Base-by-base conservation (phyloP, 2,797 vertebrate genomes). In the Paguma larvata region DNA sequence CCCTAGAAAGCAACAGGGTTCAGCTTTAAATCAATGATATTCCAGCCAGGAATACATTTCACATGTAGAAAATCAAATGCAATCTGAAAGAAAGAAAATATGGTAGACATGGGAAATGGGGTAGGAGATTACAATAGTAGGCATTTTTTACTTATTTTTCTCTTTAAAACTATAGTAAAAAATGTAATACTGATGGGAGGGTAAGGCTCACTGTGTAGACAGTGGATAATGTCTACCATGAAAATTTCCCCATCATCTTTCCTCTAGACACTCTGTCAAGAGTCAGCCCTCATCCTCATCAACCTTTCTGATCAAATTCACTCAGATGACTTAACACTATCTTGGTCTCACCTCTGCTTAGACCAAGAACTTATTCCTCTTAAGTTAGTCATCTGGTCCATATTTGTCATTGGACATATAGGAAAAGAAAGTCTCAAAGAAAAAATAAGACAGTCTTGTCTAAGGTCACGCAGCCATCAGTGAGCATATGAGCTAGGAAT, bases 61-160 rank as follows among this genome's bases (percentile, higher is more conserved):
- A 75, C 13, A 30, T 82, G 72, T 32, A 85, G 38, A 73, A 97
- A 96, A 90, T 21, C 4, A 94, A 94, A 93, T 68, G 51, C 11
- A 51, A 8, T 68, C 95, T 75, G 10, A 85, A 73, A 92, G n/a
- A 27, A 83, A 90, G n/a, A 83, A 89, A 90, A 90, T 78, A 85
- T 82, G 25, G 27, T 59, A 85, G 15, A 93, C 65, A 82, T 56
- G 56, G 14, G 38, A 59, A 75, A 93, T 80, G 11, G 32, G 8
- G 41, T 63, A 44, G 34, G 53, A 11, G 15, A 25, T 77, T 87
- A 41, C 5, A 87, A 41, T 23, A 80, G 23, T 91, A 86, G 53
- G 14, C 15, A 70, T 67, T 89, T 87, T 87, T 56, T 85, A 48
- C 41, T 38, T 48, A 38, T 5, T 75, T 85, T 85, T 93, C 34